Percentiles rank a stretch among this genome's conserved stretches.
Evolutionary conservation across 2,888 invertebrate genomes (phyloP).

Genomic region (Athetis lepigone): DNA sequence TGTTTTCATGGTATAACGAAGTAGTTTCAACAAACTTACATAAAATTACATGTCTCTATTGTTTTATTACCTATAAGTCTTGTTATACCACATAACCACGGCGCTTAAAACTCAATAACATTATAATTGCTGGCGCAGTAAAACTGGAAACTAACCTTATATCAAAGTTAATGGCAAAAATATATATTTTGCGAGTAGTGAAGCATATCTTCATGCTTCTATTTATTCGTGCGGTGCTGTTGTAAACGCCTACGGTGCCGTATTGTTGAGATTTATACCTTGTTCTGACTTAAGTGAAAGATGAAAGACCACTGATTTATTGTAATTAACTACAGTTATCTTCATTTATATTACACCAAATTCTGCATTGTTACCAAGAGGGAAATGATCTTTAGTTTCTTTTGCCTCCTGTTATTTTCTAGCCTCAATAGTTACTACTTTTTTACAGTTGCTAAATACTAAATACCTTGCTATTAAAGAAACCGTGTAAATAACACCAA

Average conservation of each 20-base stretch:
- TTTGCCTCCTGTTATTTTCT: too few species aligned
- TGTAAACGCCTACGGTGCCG: constrained; percentile 40
- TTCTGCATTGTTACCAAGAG: not conserved
- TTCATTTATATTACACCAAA: not conserved
- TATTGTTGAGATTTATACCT: constrained; percentile 30
- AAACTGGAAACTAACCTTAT: constrained; percentile 24
- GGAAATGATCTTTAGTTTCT: too few species aligned
- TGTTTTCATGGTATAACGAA: too few species aligned
- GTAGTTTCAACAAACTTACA: too few species aligned
- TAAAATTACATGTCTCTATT: constrained; percentile 9
- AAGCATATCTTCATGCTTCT: constrained; percentile 34
- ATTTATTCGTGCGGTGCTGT: constrained; percentile 30
- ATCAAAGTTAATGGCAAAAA: constrained; percentile 24
- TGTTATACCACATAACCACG: constrained; percentile 20
- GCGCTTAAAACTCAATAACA: constrained; percentile 32
- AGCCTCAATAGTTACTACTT: too few species aligned
- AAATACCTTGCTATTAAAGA: not conserved
- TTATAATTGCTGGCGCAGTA: constrained; percentile 1
- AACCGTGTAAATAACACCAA: not conserved
- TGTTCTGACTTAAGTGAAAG: constrained; percentile 24
- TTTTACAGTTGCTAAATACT: too few species aligned
- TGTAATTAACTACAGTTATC: constrained; percentile 9
- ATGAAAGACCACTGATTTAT: constrained; percentile 38
- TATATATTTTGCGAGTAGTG: constrained; percentile 30
- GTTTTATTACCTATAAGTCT: constrained; percentile 16